Evolutionary conservation across 1,140 invertebrate genomes (phyloP).

Genomic region (Neodiprion pinetum): DNA sequence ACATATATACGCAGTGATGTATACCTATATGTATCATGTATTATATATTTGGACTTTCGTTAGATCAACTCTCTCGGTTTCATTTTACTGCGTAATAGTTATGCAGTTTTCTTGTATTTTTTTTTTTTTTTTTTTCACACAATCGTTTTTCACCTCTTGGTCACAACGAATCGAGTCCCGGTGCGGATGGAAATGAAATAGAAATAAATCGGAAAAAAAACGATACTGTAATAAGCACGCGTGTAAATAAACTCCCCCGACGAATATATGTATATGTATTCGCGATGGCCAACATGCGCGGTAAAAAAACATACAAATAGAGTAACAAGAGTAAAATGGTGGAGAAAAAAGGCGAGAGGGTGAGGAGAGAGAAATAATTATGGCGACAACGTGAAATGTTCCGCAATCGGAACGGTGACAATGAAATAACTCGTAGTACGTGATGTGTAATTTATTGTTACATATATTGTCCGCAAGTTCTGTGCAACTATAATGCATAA

Average conservation of each 20-base stretch:
- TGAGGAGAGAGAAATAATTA: constrained; percentile 18
- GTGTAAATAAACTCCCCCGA: constrained; percentile 58
- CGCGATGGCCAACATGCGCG: background rate
- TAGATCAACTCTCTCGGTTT: too few relatives aligned
- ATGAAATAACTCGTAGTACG: too few relatives aligned
- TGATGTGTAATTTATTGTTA: too few relatives aligned
- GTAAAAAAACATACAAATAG: background rate
- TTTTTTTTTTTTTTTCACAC: background rate
- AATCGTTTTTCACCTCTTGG: background rate
- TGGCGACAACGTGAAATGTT: constrained; percentile 36
- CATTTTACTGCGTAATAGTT: background rate
- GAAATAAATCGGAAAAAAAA: background rate
- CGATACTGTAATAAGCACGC: constrained; percentile 52
- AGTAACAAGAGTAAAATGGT: constrained; percentile 22
- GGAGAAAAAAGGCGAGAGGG: constrained; percentile 17
- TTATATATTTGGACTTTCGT: too few relatives aligned
- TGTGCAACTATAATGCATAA: too few relatives aligned
- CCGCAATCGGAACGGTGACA: constrained; percentile 29
- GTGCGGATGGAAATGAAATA: background rate
- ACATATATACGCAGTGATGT: too few relatives aligned
- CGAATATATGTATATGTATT: background rate
- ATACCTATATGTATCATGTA: too few relatives aligned
- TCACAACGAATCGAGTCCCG: background rate
- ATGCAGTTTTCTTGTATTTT: background rate
- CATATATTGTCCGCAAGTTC: too few relatives aligned